Base-by-base conservation (phyloP, 2,888 invertebrate genomes). In the Ceramica pisi region DNA sequence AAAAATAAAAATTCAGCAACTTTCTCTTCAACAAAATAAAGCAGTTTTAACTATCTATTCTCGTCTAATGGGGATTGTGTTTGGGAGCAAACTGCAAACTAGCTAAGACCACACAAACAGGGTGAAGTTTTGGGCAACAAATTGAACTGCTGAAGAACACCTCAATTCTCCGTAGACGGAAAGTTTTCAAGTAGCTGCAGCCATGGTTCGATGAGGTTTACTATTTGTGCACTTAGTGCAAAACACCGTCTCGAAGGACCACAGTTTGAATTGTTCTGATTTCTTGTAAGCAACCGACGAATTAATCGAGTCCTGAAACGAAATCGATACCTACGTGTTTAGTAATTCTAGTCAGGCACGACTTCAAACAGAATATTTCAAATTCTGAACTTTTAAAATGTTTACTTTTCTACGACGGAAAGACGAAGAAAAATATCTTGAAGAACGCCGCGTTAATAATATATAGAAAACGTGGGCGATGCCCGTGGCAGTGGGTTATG, bases 351-450 rank as follows among this genome's bases (percentile, higher is more conserved):
- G 50, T 41, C 9, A 26, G 53, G 16, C 59, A 31, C 14, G 21
- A 55, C 51, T 67, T 67, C 7, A 46, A 57, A 44, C n/a, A 1
- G 10, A 48, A 51, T 31, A 44, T 72, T 55, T 51, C 0, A 51
- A 51, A 56, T 0, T 19, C 38, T 19, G 26, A 51, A 57, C 10
- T 44, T 62, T 48, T 67, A 51, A 63, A 65, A 56, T 26, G 53
- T 51, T 3, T 62, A 81, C 19, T 59, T 65, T 57, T 51, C 41
- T 67, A 68, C 41, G 59, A 55, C 55, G 26, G 48, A 50, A 60
- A 44, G 10, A 23, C 51, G 51, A 35, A 65, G 78, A 50, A 82
- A 82, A 82, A 82, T 66, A 59, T 81, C 55, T 80, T 59, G 44
- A 51, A 62, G 55, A 68, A 62, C 31, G 57, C n/a, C 23, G 51